Conservation (phyloP, 1,140 invertebrate genomes). For the Anastrepha ludens region DNA sequence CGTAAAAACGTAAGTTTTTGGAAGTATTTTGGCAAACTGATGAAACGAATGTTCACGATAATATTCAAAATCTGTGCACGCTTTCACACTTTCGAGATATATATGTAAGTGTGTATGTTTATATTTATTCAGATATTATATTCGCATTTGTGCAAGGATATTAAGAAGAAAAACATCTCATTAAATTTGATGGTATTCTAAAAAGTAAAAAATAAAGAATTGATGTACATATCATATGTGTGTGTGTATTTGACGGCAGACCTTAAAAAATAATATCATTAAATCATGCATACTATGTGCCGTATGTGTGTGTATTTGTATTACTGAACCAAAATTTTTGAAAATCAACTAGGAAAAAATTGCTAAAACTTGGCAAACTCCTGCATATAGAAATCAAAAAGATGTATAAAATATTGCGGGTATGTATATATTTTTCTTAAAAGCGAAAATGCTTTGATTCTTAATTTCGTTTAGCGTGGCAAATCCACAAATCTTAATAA, state of each 20-base stretch:
- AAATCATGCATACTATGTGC: not conserved
- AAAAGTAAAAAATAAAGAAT: not conserved
- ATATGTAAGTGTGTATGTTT: not conserved
- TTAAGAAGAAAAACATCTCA: not conserved
- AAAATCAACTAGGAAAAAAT: slow-evolving; percentile 1
- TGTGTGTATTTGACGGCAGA: too few species aligned
- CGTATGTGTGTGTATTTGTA: not conserved
- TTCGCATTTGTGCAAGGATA: not conserved
- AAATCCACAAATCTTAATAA: too few species aligned
- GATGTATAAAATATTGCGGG: too few species aligned
- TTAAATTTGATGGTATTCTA: slow-evolving; percentile 19
- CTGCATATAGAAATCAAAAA: not conserved
- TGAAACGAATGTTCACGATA: not conserved
- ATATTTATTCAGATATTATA: not conserved
- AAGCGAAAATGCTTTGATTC: too few species aligned
- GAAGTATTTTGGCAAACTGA: not conserved
- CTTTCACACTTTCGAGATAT: too few species aligned
- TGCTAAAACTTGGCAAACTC: not conserved
- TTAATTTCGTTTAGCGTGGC: too few species aligned
- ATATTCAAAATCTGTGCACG: not conserved
- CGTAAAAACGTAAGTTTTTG: slow-evolving; percentile 28
- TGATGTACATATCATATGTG: not conserved
- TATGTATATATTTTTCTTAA: too few species aligned
- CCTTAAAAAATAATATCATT: not conserved
- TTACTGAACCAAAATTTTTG: not conserved